Percentiles rank a stretch among this genome's conserved stretches.
Conservation (phyloP, 2,113 vertebrate genomes). For the Peucedramus taeniatus region DNA sequence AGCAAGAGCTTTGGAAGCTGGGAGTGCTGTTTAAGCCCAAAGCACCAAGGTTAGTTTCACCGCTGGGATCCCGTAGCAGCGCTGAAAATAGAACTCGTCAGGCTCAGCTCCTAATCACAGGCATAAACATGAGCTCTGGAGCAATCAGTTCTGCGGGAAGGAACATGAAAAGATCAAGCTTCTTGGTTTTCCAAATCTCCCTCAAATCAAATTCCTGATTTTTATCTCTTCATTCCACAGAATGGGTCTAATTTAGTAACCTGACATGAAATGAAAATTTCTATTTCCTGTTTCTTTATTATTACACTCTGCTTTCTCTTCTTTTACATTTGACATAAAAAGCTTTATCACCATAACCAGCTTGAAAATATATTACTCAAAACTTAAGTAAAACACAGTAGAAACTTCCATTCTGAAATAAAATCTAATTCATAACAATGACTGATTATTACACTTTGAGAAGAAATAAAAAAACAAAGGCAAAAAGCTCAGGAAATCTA, state of each 20-base stretch:
- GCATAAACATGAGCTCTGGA: not conserved
- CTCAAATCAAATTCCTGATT: conserved; percentile 6
- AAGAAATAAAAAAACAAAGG: not conserved
- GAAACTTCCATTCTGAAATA: not conserved
- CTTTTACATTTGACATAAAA: not conserved
- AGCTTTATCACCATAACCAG: not conserved
- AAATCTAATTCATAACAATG: not conserved
- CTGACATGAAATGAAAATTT: not conserved
- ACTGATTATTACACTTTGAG: not conserved
- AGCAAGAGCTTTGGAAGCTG: not conserved
- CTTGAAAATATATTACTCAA: not conserved
- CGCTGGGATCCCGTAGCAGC: not conserved
- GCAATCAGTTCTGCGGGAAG: conserved; percentile 8
- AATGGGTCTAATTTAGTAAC: not conserved
- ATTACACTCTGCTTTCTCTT: not conserved
- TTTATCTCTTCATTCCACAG: not conserved
- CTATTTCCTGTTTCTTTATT: not conserved
- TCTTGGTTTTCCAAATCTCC: not conserved
- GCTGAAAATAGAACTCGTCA: conserved; percentile 30
- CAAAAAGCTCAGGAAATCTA: not conserved
- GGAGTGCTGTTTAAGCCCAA: not conserved
- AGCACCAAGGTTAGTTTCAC: conserved; percentile 1
- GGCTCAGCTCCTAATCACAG: not conserved
- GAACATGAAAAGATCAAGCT: not conserved
- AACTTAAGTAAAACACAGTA: not conserved